These are phyloP conservation scores for Nycticryphes semicollaris DNA, from an alignment of 2,113 vertebrate genomes.

Conservation along the genomic window DNA sequence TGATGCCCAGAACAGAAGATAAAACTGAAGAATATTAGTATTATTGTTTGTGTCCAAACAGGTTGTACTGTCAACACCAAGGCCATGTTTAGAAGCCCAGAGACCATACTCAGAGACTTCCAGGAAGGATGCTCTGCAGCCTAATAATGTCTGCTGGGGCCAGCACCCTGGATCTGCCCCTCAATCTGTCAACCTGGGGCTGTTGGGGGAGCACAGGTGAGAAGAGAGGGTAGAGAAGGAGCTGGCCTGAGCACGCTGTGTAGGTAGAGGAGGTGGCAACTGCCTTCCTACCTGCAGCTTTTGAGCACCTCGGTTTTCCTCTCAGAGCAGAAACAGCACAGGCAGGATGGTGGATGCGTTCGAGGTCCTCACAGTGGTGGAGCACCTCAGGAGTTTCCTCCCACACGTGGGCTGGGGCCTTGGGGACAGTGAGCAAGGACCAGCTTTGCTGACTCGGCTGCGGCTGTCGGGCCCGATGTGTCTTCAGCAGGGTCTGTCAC, in stretches of 20 bases:
- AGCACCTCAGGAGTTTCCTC: not conserved
- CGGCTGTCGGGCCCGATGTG: not conserved
- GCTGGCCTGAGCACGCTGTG: not conserved
- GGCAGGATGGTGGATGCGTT: fast-evolving
- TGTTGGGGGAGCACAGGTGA: fast-evolving
- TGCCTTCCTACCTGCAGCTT: not conserved
- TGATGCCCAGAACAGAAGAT: not conserved
- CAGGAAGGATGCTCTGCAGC: not conserved
- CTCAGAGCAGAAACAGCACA: fast-evolving
- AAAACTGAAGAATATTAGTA: not conserved
- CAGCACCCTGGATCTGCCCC: not conserved
- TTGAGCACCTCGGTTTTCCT: not conserved
- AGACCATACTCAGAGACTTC: not conserved
- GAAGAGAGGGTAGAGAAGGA: not conserved
- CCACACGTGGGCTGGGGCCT: fast-evolving
- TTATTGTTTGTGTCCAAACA: not conserved
- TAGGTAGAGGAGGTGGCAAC: not conserved
- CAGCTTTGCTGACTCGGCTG: not conserved
- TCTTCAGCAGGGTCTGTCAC: not conserved
- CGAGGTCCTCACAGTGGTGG: fast-evolving
- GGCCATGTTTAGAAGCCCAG: fast-evolving
- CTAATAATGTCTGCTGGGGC: not conserved
- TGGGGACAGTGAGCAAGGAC: not conserved
- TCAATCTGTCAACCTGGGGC: not conserved
- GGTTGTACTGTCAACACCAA: not conserved